Percentiles rank a stretch among this genome's conserved stretches.
These are phyloP conservation scores for Acronicta psi DNA, from an alignment of 2,888 invertebrate genomes.

Conservation along the genomic window DNA sequence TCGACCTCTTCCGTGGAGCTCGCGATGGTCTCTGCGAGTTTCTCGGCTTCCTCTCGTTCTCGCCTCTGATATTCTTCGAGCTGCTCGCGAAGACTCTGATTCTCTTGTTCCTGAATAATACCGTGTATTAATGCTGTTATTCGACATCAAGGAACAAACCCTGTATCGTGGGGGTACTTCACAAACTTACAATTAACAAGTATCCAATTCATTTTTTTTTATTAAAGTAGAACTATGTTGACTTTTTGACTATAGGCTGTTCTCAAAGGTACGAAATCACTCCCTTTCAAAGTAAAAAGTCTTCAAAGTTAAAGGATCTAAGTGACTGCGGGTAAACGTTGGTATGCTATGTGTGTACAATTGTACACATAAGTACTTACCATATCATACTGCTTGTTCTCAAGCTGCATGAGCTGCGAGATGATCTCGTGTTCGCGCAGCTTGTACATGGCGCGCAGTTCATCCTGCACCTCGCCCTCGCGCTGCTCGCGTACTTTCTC, in stretches of 20 bases:
- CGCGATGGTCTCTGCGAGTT: constrained; percentile 68
- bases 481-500: constrained; percentile 79
- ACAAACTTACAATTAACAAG: too few relatives aligned
- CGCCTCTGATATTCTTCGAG: constrained; percentile 87
- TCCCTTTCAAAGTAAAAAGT: too few relatives aligned
- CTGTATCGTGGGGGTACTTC: too few relatives aligned
- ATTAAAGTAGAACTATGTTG: too few relatives aligned
- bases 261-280: too few relatives aligned
- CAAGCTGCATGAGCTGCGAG: constrained; percentile 89
- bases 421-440: constrained; percentile 88
- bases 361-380: constrained; percentile 69
- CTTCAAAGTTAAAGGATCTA: too few relatives aligned
- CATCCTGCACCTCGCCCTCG: constrained; percentile 81
- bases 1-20: constrained; percentile 35
- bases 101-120: constrained; percentile 87
- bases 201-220: too few relatives aligned
- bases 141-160: too few relatives aligned
- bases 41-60: constrained; percentile 79
- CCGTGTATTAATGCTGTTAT: background rate
- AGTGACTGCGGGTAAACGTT: too few relatives aligned
- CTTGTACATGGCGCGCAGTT: constrained; percentile 78
- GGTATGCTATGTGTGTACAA: too few relatives aligned
- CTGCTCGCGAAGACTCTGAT: constrained; percentile 87
- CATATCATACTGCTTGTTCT: constrained; percentile 89
- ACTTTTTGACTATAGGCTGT: too few relatives aligned